Evolutionary conservation across 1,140 invertebrate genomes (phyloP), one percentile per base, ranked within the genome.

Genomic region (Zaprionus ornatus): DNA sequence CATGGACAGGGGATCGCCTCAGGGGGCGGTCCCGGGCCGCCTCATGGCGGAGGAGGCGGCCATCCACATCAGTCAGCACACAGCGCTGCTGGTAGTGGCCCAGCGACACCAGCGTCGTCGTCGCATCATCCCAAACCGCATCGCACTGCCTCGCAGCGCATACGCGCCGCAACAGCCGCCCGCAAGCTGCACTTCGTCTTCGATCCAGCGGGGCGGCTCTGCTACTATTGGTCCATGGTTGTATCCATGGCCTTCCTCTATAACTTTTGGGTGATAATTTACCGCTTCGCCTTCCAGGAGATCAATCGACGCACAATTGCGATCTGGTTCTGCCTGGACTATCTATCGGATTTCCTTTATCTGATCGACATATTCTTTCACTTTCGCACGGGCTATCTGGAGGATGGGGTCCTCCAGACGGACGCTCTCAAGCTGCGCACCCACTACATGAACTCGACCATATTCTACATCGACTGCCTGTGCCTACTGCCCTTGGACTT

Each of bases 191-290:
- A 97, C 32, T 98, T 98, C 93, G 97, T 98, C 50, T 98, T 98
- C 93, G 97, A 98, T 94, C 97, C 97, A 15, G 97, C 97, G 61
- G 97, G 97, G 74, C 95, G 97, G 35, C 95, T 98, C 25, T 98
- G 97, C 93, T 98, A 98, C 93, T 98, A 98, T 91, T 98, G 98
- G 98, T 98, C 97, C 76, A 97, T 98, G 96, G 97, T 99, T 42
- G 98, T 99, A 40, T 99, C 98, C 63, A 95, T 99, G 80, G 98
- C 98, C 82, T 99, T 99, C 94, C 95, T 99, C 69, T 99, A 99
- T 94, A 99, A 99, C 94, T 99, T 99, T 91, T 99, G 98, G 98
- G 98, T 99, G 91, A 98, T 99, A 93, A 98, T 99, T 88, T 99
- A 99, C 95, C 96, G 98, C 93, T 99, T 99, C 94, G 97, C 98